These are phyloP conservation scores for Neosalanx taihuensis DNA, from an alignment of 2,797 vertebrate species.

Conservation along the genomic window DNA sequence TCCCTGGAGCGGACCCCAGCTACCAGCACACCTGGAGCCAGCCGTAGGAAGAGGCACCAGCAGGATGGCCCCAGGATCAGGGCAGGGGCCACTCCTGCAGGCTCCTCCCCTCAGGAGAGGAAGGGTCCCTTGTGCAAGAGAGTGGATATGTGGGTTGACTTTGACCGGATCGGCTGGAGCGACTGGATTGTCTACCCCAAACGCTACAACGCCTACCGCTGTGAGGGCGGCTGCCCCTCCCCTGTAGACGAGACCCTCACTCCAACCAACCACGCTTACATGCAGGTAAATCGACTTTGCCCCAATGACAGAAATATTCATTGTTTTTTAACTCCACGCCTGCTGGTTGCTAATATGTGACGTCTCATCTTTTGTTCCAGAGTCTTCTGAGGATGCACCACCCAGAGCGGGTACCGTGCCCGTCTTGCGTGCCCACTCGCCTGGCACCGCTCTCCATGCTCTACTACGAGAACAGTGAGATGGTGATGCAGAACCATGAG, in stretches of 20 bases:
- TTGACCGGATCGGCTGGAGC: constrained; percentile 82
- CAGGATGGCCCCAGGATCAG: constrained; percentile 58
- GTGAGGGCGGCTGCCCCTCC: constrained; percentile 81
- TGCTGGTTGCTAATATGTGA: constrained; percentile 26
- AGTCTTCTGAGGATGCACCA: constrained; percentile 82
- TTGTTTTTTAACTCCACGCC: not conserved
- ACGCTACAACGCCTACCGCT: constrained; percentile 84
- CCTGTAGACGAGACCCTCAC: constrained; percentile 83
- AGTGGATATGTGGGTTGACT: constrained; percentile 87
- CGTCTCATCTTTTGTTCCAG: constrained; percentile 58
- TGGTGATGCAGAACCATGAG: constrained; percentile 80
- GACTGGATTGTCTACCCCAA: constrained; percentile 85
- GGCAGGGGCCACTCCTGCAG: not conserved
- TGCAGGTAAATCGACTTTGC: constrained; percentile 77
- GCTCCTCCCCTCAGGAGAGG: constrained; percentile 10
- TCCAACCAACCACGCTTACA: constrained; percentile 88
- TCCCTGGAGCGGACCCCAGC: constrained; percentile 37
- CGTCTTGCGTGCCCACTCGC: constrained; percentile 77
- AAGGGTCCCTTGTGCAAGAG: constrained; percentile 69
- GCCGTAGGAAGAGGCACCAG: constrained; percentile 66
- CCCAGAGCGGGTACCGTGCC: constrained; percentile 75
- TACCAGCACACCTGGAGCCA: not conserved
- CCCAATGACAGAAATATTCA: not conserved
- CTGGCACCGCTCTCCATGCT: constrained; percentile 84
- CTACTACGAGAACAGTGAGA: constrained; percentile 79